phyloP scores from a whole-genome alignment of 1,140 invertebrate genomes.

The Atta colombica region DNA sequence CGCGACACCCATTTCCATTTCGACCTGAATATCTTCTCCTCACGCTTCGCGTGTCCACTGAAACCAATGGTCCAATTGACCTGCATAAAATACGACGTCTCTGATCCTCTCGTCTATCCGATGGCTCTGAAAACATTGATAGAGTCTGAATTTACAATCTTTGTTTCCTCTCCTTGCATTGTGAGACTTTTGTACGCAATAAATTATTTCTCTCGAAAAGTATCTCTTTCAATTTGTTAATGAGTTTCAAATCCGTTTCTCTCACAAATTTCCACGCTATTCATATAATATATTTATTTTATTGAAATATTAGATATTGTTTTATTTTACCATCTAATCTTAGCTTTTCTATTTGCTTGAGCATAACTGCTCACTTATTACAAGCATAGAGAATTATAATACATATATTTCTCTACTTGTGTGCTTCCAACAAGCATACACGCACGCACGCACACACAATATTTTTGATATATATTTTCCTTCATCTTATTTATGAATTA shows the following conservation, averaged over 20 bases:
- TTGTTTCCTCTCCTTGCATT: background rate
- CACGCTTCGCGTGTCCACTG: conserved; percentile 69
- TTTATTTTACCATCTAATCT: background rate
- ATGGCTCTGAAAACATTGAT: conserved; percentile 49
- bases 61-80: conserved; percentile 64
- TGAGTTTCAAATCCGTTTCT: background rate
- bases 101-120: conserved; percentile 51
- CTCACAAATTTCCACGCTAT: background rate
- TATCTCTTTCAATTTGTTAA: background rate
- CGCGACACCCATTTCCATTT: conserved; percentile 73
- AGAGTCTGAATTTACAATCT: conserved; percentile 38
- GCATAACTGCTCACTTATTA: background rate
- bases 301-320: background rate
- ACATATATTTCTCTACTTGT: background rate
- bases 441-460: too few relatives aligned
- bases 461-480: background rate
- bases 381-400: background rate
- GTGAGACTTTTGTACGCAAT: conserved; percentile 7
- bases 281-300: background rate
- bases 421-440: too few relatives aligned
- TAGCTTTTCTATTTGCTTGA: background rate
- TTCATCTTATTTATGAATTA: background rate
- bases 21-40: conserved; percentile 70
- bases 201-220: background rate
- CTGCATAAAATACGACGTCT: conserved; percentile 64